phyloP scores from a whole-genome alignment of 1,140 invertebrate species.

The Kradibia gibbosae region DNA sequence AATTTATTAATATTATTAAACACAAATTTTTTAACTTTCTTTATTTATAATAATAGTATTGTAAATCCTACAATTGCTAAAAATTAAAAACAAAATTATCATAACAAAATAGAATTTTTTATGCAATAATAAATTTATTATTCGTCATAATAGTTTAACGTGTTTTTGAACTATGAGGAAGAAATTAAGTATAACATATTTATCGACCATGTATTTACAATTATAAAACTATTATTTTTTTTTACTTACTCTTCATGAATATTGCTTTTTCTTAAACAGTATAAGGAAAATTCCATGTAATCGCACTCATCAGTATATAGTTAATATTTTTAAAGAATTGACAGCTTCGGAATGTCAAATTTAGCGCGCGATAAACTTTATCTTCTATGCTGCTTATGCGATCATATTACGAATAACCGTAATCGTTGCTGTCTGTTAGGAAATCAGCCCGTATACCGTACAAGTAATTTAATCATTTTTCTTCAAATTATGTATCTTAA shows the following conservation, averaged over 20 bases:
- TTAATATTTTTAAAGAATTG: constrained; percentile 2
- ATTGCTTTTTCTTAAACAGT: neutral
- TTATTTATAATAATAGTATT: no score
- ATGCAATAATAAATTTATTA: no score
- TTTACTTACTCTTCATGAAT: neutral
- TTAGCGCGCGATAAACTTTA: constrained; percentile 29
- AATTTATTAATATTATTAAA: no score
- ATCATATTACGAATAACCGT: constrained; percentile 20
- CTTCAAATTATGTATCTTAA: neutral
- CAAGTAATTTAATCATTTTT: neutral
- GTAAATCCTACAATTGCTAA: no score
- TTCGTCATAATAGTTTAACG: no score
- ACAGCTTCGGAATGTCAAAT: constrained; percentile 25
- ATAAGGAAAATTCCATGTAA: neutral
- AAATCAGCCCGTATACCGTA: neutral
- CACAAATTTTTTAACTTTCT: no score
- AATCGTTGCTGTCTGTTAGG: constrained; percentile 38
- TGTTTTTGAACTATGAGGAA: no score
- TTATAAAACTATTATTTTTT: neutral
- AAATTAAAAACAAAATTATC: no score
- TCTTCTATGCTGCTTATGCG: neutral
- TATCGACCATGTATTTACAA: neutral
- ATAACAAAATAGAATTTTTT: no score
- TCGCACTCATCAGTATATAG: neutral
- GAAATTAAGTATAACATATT: no score